These are phyloP conservation scores for Coenonympha arcania DNA, from an alignment of 2,888 invertebrate genomes.

Conservation along the genomic window DNA sequence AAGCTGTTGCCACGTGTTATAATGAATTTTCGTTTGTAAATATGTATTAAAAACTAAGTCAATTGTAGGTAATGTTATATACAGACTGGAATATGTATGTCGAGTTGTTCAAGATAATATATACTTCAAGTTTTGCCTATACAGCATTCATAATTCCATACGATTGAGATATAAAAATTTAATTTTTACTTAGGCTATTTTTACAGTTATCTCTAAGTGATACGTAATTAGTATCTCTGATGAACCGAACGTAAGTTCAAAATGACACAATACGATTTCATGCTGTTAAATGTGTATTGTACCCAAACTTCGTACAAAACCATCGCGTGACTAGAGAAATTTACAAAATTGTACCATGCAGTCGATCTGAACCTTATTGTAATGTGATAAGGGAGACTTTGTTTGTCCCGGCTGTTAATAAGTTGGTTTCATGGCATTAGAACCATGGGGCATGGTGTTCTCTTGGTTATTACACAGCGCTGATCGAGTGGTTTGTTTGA, in stretches of 20 bases:
- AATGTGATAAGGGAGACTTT: constrained; percentile 19
- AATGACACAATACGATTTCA: not conserved
- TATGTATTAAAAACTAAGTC: too few species aligned
- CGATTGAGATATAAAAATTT: too few species aligned
- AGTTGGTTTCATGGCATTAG: constrained; percentile 18
- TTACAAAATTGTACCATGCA: constrained; percentile 21
- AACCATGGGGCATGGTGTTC: constrained; percentile 29
- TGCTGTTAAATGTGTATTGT: constrained; percentile 10
- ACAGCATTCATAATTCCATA: too few species aligned
- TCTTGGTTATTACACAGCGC: constrained; percentile 26
- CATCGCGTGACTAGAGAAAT: constrained; percentile 32
- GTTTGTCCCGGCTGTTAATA: constrained; percentile 13
- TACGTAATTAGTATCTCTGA: not conserved
- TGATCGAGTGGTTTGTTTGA: constrained; percentile 30
- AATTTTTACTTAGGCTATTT: too few species aligned
- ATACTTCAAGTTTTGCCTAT: too few species aligned
- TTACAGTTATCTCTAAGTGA: too few species aligned
- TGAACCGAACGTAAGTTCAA: not conserved
- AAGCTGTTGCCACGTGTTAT: too few species aligned
- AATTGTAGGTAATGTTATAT: too few species aligned
- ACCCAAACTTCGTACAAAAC: constrained; percentile 28
- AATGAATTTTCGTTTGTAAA: too few species aligned
- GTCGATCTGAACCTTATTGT: constrained; percentile 15
- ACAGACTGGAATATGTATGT: too few species aligned
- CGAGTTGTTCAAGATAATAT: too few species aligned